Conservation (phyloP, 2,888 invertebrate genomes). For the Apocheima hispidaria region DNA sequence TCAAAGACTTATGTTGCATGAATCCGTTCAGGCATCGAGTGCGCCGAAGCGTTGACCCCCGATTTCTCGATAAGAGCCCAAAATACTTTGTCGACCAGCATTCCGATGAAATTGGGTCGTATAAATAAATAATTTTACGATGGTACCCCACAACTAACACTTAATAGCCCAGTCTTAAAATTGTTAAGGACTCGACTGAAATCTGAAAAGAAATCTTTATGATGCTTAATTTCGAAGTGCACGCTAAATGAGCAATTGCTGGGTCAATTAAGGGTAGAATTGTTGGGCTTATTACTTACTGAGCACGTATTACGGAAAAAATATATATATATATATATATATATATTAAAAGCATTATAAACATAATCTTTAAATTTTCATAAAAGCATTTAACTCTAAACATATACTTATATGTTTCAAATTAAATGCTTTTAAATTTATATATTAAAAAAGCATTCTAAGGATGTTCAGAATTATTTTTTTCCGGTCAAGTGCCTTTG, state of each 20-base stretch:
- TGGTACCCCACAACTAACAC: conserved; percentile 74
- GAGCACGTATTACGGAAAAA: conserved; percentile 1
- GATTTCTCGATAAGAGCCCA: conserved; percentile 81
- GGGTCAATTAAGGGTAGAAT: conserved; percentile 22
- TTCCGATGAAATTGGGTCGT: conserved; percentile 79
- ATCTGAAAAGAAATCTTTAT: conserved; percentile 60
- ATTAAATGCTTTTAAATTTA: too few relatives aligned
- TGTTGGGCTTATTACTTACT: conserved; percentile 21
- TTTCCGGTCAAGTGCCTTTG: too few relatives aligned
- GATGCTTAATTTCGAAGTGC: conserved; percentile 57
- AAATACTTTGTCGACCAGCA: conserved; percentile 81
- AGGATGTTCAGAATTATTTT: too few relatives aligned
- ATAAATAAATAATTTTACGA: conserved; percentile 83
- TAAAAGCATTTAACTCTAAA: too few relatives aligned
- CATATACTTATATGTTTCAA: too few relatives aligned
- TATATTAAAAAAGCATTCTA: too few relatives aligned
- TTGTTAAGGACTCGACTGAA: conserved; percentile 67
- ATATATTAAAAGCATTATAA: too few relatives aligned
- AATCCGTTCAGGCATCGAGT: conserved; percentile 62
- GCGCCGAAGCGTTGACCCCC: conserved; percentile 80
- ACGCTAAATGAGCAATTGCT: conserved; percentile 50
- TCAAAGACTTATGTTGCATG: conserved; percentile 50
- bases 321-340: too few relatives aligned
- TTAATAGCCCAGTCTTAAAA: conserved; percentile 70
- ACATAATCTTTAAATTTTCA: too few relatives aligned